Percentiles rank a stretch among this genome's conserved stretches.
Evolutionary conservation across 2,113 vertebrate species (phyloP).

Genomic region (Nansenia antarctica): DNA sequence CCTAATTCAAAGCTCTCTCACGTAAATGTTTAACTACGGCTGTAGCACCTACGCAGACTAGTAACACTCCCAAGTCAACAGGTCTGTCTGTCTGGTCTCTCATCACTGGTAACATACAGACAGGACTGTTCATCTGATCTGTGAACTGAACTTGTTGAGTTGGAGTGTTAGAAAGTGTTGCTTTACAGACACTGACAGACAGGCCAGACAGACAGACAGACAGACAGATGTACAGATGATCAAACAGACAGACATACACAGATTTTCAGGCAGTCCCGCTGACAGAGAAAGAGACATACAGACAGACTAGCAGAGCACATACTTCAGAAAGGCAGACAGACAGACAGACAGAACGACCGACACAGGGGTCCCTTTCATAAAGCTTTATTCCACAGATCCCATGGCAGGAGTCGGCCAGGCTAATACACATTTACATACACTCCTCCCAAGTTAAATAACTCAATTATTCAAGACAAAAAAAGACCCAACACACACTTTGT

Average conservation of each 20-base stretch:
- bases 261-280: accelerated
- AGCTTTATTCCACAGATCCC: slow-evolving; percentile 79
- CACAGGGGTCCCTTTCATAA: slow-evolving; percentile 67
- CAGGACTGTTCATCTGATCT: too few relatives aligned
- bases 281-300: neutral
- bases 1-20: too few relatives aligned
- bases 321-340: neutral
- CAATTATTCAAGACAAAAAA: slow-evolving; percentile 79
- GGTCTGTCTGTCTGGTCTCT: too few relatives aligned
- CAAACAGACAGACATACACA: neutral
- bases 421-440: slow-evolving; percentile 92
- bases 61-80: too few relatives aligned
- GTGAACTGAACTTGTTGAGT: too few relatives aligned
- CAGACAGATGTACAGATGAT: neutral
- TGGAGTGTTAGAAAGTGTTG: too few relatives aligned
- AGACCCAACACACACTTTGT: slow-evolving; percentile 59
- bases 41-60: too few relatives aligned
- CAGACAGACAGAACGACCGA: neutral
- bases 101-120: too few relatives aligned
- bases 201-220: neutral
- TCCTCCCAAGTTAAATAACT: slow-evolving; percentile 89
- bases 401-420: slow-evolving; percentile 64
- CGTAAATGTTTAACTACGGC: too few relatives aligned
- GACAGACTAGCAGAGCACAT: neutral
- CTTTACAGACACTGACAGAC: too few relatives aligned